phyloP scores from a whole-genome alignment of 2,797 vertebrate genomes.

The Typhlichthys eigenmanni region DNA sequence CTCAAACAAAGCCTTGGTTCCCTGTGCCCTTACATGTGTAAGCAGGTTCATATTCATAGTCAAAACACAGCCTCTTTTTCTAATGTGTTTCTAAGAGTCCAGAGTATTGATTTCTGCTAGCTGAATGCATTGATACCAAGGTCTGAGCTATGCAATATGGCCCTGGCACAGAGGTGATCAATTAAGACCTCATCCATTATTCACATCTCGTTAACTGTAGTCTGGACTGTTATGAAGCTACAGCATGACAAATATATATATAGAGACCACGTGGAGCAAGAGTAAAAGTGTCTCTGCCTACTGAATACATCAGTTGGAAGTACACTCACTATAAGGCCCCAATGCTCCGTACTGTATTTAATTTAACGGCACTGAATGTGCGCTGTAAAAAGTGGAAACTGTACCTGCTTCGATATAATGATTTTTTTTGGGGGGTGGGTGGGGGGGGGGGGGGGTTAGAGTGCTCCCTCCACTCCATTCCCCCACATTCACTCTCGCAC shows the following conservation, averaged over 20 bases:
- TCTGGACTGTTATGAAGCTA: conserved; percentile 31
- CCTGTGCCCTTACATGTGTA: background rate
- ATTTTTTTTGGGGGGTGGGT: conserved; percentile 28
- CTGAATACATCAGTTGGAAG: background rate
- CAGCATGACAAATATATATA: conserved; percentile 27
- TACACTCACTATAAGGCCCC: conserved; percentile 40
- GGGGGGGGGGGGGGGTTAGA: conserved; percentile 9
- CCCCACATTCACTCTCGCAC: conserved; percentile 47
- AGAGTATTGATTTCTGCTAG: conserved; percentile 56
- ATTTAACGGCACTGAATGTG: conserved; percentile 41
- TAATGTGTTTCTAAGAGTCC: conserved; percentile 31
- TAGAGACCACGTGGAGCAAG: background rate
- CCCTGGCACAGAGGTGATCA: conserved; percentile 51
- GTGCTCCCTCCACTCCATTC: conserved; percentile 7
- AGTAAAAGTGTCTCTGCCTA: background rate
- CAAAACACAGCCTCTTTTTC: conserved; percentile 32
- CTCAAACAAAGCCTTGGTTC: background rate
- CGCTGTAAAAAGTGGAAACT: conserved; percentile 2
- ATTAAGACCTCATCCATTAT: conserved; percentile 69
- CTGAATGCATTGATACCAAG: conserved; percentile 63
- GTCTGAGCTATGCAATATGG: conserved; percentile 50
- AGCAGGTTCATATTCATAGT: conserved; percentile 16
- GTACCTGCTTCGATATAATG: too few relatives aligned
- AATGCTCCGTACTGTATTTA: conserved; percentile 33
- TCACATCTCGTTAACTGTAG: conserved; percentile 48